Evolutionary conservation across 2,113 vertebrate genomes (phyloP), one percentile per base, ranked within the genome.

Genomic region (Barnardius zonarius): DNA sequence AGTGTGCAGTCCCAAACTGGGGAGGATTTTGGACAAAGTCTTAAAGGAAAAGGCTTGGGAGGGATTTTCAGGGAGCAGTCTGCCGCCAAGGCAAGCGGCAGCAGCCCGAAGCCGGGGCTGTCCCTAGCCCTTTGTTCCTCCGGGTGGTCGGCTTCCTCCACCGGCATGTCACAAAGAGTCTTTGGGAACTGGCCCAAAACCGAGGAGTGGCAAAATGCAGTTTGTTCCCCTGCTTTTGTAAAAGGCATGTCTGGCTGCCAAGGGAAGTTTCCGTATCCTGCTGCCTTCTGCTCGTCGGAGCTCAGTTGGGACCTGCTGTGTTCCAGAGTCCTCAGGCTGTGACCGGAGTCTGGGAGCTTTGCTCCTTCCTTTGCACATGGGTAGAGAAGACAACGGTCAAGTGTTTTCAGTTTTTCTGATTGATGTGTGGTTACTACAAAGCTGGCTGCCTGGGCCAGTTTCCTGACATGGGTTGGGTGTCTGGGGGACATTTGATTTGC

Each of bases 251-350:
- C 87, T 94, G 90, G 70, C 76, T 95, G 95, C 96, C 96, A 96
- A 94, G 79, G 86, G 90, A 93, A 92, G 93, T 94, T 95, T 95
- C 96, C 33, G 39, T 95, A 92, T 95, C 96, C 96, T 94, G 95
- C 90, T 92, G 93, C 74, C 86, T 94, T 87, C 74, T 82, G 88
- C 85, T 85, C 0, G 30, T 67, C 39, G 83, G 77, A 88, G 70
- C 66, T 94, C 28, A 49, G 69, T 90, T 70, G 92, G 82, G 85
- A 77, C 93, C 92, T 3, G 10, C 92, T 86, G 95, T 75, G 92
- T 64, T 90, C 85, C 51, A 0, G 3, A 89, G 92, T 84, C 95
- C 83, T 88, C 10, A 0, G 92, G 86, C 93, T 64, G 76, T 0
- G 16, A 17, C 73, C 0, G 5, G 66, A 88, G 66, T 82, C 83